Evolutionary conservation across 2,888 invertebrate genomes (phyloP), one percentile per base, ranked within the genome.

Genomic region (Calliopum simillimum): DNA sequence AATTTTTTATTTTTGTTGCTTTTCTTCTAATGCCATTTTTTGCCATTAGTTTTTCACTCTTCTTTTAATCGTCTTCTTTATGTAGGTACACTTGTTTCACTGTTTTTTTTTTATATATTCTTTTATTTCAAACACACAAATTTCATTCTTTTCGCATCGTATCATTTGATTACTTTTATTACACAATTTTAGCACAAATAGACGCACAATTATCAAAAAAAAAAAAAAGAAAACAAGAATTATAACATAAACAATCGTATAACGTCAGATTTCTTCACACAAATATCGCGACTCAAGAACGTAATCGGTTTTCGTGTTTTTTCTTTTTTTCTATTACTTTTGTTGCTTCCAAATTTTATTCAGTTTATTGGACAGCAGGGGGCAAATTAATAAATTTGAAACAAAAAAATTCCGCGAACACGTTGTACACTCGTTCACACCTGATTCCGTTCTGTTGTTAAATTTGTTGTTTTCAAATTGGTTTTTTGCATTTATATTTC

Each of bases 1-100:
- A 53, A 16, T 14, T n/a, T 51, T 63, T 43, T 63, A 33, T 44
- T 47, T 49, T 25, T 47, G 25, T n/a, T 59, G 12, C 33, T 66
- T 23, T 63, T 63, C 63, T 23, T 66, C 66, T 56, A 44, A 21
- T 43, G 66, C 66, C 56, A 66, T 55, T 56, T 23, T 66, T 66
- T 66, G 53, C 43, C 43, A 55, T 64, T 51, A 33, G 23, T 62
- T 47, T 25, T 62, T 23, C 33, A 33, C 33, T 33, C 19, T 65
- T 64, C 33, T 53, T 33, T 49, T n/a, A 33, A 8, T 53, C 4
- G 5, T 16, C 19, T 64, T 51, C 64, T 55, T 43, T 55, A 55
- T 55, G 23, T 33, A 33, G 33, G 33, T 58, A 46, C 33, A 58
- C 56, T 53, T 58, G 33, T 19, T 66, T 47, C 47, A 25, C 33